Evolutionary conservation across 2,113 vertebrate genomes (phyloP).

Genomic region (Oryzias javanicus): DNA sequence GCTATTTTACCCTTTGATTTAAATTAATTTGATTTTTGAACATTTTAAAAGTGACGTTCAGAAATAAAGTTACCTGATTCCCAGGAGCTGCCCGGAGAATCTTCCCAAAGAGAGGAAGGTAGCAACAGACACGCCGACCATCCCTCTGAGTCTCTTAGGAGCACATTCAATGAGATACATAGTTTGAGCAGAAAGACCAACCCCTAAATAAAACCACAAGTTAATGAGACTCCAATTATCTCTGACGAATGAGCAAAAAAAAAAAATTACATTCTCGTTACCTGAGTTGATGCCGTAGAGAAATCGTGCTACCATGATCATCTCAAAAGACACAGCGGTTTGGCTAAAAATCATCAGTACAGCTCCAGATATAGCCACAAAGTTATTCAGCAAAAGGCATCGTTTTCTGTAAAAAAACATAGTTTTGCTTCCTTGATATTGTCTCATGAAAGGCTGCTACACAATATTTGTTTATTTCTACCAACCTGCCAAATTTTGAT

Average conservation of each 20-base stretch:
- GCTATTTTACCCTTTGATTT: constrained; percentile 15
- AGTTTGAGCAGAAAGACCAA: constrained; percentile 66
- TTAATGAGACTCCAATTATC: too few species aligned
- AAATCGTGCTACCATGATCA: constrained; percentile 75
- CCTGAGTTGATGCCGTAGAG: constrained; percentile 70
- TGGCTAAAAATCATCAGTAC: constrained; percentile 71
- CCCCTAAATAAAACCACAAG: constrained; percentile 51
- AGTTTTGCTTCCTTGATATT: constrained; percentile 1
- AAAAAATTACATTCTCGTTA: constrained; percentile 5
- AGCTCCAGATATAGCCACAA: constrained; percentile 62
- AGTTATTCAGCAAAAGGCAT: constrained; percentile 70
- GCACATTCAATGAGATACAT: constrained; percentile 79
- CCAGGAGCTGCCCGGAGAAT: constrained; percentile 80
- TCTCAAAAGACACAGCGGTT: constrained; percentile 73
- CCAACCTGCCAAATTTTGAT: constrained; percentile 66
- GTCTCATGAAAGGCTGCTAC: neutral
- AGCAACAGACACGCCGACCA: constrained; percentile 70
- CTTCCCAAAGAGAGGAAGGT: constrained; percentile 75
- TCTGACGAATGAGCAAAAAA: too few species aligned
- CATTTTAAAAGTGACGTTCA: too few species aligned
- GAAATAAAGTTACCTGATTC: constrained; percentile 76
- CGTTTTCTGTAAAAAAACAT: constrained; percentile 56
- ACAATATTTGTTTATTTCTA: neutral
- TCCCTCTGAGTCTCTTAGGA: constrained; percentile 71
- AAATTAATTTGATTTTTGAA: too few species aligned